Evolutionary conservation across 2,113 vertebrate species (phyloP).

Genomic region (Cinclus cinclus): DNA sequence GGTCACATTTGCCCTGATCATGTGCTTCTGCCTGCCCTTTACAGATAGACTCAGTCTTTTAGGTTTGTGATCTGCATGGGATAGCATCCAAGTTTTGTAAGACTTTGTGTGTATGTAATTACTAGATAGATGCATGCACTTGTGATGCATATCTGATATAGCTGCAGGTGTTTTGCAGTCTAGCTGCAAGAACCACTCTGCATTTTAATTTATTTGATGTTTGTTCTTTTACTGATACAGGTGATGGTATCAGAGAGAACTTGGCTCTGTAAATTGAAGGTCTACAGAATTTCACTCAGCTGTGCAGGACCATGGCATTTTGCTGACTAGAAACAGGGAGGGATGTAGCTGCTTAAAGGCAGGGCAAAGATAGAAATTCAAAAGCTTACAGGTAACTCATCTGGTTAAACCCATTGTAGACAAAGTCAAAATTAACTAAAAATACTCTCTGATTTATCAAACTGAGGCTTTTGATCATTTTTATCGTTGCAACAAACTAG

Average conservation of each 20-base stretch:
- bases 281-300: background rate
- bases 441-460: background rate
- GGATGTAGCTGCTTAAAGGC: background rate
- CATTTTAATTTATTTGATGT: background rate
- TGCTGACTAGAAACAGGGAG: background rate
- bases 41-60: background rate
- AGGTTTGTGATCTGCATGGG: background rate
- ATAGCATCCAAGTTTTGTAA: background rate
- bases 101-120: background rate
- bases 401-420: background rate
- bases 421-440: background rate
- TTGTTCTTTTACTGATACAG: background rate
- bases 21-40: background rate
- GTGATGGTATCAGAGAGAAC: background rate
- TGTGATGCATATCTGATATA: background rate
- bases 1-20: accelerated
- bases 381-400: background rate
- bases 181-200: background rate
- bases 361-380: background rate
- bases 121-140: background rate
- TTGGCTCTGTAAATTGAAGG: background rate
- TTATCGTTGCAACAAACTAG: background rate
- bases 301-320: background rate
- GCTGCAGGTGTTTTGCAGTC: background rate
- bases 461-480: background rate